phyloP scores from a whole-genome alignment of 2,888 invertebrate species.

The Melanostoma scalare region DNA sequence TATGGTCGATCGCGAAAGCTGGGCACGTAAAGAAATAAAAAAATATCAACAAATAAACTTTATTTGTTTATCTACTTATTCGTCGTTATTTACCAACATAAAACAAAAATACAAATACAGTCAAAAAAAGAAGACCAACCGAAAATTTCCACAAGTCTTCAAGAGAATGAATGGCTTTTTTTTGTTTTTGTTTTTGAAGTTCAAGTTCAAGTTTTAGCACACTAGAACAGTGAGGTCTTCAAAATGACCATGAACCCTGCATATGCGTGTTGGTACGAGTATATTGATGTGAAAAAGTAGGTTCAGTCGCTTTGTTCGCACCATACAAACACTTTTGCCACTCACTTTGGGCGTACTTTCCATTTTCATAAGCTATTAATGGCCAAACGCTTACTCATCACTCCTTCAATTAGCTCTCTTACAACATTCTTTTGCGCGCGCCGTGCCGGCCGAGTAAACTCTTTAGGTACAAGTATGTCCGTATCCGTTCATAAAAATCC shows the following conservation, averaged over 20 bases:
- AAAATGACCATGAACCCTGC: slow-evolving; percentile 59
- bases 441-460: neutral
- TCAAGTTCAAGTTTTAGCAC: slow-evolving; percentile 68
- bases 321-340: neutral
- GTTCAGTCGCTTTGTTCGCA: slow-evolving; percentile 19
- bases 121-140: slow-evolving; percentile 27
- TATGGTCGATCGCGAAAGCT: slow-evolving; percentile 47
- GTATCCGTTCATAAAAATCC: slow-evolving; percentile 13
- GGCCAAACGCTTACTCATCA: slow-evolving; percentile 60
- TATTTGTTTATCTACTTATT: slow-evolving; percentile 66
- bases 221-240: slow-evolving; percentile 65
- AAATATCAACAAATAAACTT: slow-evolving; percentile 14
- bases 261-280: slow-evolving; percentile 11
- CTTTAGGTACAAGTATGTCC: slow-evolving; percentile 2
- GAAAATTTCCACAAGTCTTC: slow-evolving; percentile 43
- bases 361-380: slow-evolving; percentile 60
- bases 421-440: slow-evolving; percentile 15
- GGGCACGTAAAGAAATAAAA: slow-evolving; percentile 50
- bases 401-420: slow-evolving; percentile 25
- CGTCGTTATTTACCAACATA: slow-evolving; percentile 62
- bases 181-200: slow-evolving; percentile 55
- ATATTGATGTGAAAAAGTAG: slow-evolving; percentile 50
- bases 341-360: slow-evolving; percentile 52
- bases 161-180: slow-evolving; percentile 15
- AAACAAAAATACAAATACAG: slow-evolving; percentile 31